A percentile compares a stretch with the other conserved stretches of the same genome.
Conservation (phyloP, 2,113 vertebrate genomes). For the Sminthopsis crassicaudata region DNA sequence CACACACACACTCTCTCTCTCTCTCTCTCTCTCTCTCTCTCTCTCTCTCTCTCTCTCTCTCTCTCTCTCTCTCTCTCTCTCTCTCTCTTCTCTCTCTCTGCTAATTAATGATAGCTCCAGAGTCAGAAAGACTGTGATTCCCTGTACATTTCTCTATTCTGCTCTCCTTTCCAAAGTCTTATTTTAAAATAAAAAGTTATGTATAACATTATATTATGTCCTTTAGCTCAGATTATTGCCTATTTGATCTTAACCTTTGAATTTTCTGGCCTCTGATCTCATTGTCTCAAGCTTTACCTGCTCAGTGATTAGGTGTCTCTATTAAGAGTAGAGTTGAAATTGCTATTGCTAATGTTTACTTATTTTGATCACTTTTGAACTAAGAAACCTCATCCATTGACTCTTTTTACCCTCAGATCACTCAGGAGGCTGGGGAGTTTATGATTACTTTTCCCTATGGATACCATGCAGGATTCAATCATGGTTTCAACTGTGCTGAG, state of each 20-base stretch:
- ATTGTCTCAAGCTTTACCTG: neutral
- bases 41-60: too few species aligned
- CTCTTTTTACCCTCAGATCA: constrained; percentile 86
- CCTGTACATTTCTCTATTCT: neutral
- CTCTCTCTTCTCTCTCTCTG: too few species aligned
- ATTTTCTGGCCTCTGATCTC: neutral
- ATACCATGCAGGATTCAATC: constrained; percentile 98
- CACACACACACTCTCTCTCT: too few species aligned
- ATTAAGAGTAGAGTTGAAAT: neutral
- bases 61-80: too few species aligned
- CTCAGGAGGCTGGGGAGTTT: constrained; percentile 97
- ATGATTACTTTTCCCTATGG: constrained; percentile 98
- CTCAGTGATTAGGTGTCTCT: neutral
- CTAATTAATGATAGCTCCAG: neutral
- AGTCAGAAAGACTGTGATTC: neutral
- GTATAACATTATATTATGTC: neutral
- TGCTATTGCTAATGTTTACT: neutral
- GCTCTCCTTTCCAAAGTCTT: neutral
- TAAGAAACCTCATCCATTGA: neutral
- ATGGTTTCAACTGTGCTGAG: constrained; percentile 98
- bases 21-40: too few species aligned
- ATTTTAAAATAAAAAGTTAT: neutral
- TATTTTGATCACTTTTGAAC: neutral
- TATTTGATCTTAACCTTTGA: neutral
- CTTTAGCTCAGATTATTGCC: neutral